Evolutionary conservation across 2,888 invertebrate species (phyloP), one percentile per base, ranked within the genome.

Genomic region (Drymonia ruficornis): DNA sequence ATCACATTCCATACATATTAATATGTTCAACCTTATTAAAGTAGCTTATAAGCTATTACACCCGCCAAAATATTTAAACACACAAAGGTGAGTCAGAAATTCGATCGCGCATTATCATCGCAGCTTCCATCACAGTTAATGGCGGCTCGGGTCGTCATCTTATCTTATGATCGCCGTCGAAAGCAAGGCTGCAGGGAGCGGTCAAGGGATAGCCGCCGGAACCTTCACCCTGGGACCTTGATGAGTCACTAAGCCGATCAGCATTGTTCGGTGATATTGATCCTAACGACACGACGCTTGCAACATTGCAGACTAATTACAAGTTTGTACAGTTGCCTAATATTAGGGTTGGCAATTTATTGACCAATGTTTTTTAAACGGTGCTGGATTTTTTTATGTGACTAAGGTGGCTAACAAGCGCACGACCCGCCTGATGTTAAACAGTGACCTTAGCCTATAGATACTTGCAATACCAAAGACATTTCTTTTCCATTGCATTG

Each of bases 171-270:
- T 87, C 83, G 71, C 56, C 59, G 82, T 86, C 81, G 90, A 89
- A 89, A 89, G 89, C 89, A 90, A 91, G 91, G 91, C 77, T 82
- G 72, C 70, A 77, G 84, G 87, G 86, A 82, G 80, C 83, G 89
- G 88, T 87, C 88, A 90, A 88, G 87, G 90, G 89, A 87, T 88
- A 84, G 77, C 61, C 50, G 53, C 70, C 66, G 64, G 72, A 74
- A 76, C 85, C 87, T 87, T 89, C 87, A 87, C 84, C 86, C 60
- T 83, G 80, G 62, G 71, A 78, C 84, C 81, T 80, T 84, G 82
- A 82, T 89, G 89, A 88, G 77, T 89, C 88, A 86, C 68, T 73
- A 70, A 55, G 51, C 69, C 75, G 79, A 78, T 81, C 77, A 34
- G 63, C 71, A 78, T 85, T 84, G 82, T 86, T 82, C 56, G 31